phyloP scores from a whole-genome alignment of 2,113 vertebrate genomes.

The Cyrtonyx montezumae region DNA sequence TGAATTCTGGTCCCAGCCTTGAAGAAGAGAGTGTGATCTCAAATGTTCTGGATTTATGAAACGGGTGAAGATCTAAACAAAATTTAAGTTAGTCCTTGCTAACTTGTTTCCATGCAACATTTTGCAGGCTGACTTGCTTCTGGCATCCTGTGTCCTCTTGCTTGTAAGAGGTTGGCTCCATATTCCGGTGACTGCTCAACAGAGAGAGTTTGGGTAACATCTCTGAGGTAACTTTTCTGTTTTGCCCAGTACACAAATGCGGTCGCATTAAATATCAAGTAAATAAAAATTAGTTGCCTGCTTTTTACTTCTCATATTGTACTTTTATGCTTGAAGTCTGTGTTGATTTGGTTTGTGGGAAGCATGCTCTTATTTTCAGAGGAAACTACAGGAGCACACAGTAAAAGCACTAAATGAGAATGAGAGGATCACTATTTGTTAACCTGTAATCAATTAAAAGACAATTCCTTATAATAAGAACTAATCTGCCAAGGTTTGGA shows the following conservation, averaged over 20 bases:
- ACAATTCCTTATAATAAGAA: background rate
- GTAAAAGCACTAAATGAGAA: background rate
- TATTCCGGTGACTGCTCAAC: constrained; percentile 27
- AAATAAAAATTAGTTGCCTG: background rate
- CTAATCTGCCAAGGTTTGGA: background rate
- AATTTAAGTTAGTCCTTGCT: background rate
- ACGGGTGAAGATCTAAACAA: background rate
- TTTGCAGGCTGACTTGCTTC: constrained; percentile 46
- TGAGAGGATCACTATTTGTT: background rate
- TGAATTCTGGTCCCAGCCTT: background rate
- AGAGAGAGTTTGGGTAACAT: constrained; percentile 33
- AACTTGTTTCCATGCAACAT: background rate
- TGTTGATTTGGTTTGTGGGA: background rate
- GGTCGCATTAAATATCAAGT: background rate
- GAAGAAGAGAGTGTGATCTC: background rate
- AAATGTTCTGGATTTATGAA: background rate
- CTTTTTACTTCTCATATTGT: background rate
- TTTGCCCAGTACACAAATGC: background rate
- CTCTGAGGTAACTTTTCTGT: constrained; percentile 19
- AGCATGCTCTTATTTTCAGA: background rate
- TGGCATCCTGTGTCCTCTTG: constrained; percentile 22
- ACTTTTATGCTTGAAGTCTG: background rate
- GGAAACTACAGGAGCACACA: background rate
- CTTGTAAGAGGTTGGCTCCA: constrained; percentile 8
- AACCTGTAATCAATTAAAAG: background rate